Evolutionary conservation across 2,888 invertebrate species (phyloP), one percentile per base, ranked within the genome.

Genomic region (Volucella zonaria): DNA sequence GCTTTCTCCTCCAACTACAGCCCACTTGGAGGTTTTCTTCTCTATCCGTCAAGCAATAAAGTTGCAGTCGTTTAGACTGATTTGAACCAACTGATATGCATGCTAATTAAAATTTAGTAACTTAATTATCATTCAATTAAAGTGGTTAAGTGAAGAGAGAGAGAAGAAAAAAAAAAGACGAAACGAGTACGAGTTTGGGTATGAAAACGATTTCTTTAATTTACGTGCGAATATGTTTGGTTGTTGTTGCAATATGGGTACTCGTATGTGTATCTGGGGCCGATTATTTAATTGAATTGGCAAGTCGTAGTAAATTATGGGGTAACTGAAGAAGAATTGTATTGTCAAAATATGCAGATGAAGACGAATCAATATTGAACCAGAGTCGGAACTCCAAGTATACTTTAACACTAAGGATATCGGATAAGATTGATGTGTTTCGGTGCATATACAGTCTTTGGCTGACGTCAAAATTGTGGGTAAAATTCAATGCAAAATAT

Each of bases 21-120:
- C 43, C 31, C 14, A 68, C 18, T 67, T 23, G 14, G 11, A 68
- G 31, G 31, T 40, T 42, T 58, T 42, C 1, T 12, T 42, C 18
- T 58, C 9, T 1, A 52, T 9, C 11, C 18, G 6, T 52, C 23
- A 12, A 23, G 52, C 12, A 14, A n/a, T 14, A 31, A 62, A 45
- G n/a, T 23, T 23, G 45, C n/a, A 12, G 12, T 31, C 31, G 23
- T 51, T 51, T 51, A 38, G 59, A 71, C 51, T 42, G 59, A 49
- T 18, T 70, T 70, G 38, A 58, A 40, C 51, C 23, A 42, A 23
- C 42, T 15, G 31, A 47, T 62, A 61, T 42, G 38, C 51, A 51
- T 51, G 59, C 59, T 61, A 61, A 71, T 71, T 43, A 43, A 59
- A 11, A 51, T 61, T 51, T 42, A 42, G 71, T 61, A 71, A 71